Percentiles rank a stretch among this genome's conserved stretches.
Evolutionary conservation across 2,113 vertebrate genomes (phyloP).

Genomic region (Nesoenas mayeri): DNA sequence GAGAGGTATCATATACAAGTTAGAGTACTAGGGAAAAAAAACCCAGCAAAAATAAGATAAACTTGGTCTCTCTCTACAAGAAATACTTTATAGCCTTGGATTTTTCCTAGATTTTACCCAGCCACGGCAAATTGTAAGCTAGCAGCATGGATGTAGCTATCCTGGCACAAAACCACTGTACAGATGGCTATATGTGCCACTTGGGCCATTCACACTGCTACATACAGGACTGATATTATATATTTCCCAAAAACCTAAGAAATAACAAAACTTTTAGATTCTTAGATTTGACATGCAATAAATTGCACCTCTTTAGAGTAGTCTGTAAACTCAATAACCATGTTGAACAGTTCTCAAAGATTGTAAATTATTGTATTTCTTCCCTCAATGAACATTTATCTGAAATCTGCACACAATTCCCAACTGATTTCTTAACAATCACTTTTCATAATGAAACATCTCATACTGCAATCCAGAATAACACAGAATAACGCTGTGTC

Average conservation of each 20-base stretch:
- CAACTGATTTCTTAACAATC: slow-evolving; percentile 23
- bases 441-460: background rate
- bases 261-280: background rate
- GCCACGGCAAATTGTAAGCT: background rate
- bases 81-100: background rate
- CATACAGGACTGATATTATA: background rate
- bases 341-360: slow-evolving; percentile 1
- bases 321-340: background rate
- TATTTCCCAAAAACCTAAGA: background rate
- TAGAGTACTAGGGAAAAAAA: background rate
- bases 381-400: slow-evolving; percentile 5
- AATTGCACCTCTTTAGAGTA: background rate
- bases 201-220: background rate
- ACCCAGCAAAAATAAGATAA: background rate
- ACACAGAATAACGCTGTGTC: background rate
- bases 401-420: slow-evolving; percentile 31
- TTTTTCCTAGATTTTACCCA: background rate
- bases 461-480: slow-evolving; percentile 2
- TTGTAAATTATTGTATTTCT: slow-evolving; percentile 5
- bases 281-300: background rate
- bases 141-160: background rate
- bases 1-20: background rate
- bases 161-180: background rate
- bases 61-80: background rate
- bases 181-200: background rate